These are phyloP conservation scores for Aplodontia rufa DNA, from an alignment of 2,113 vertebrate genomes.

Conservation along the genomic window DNA sequence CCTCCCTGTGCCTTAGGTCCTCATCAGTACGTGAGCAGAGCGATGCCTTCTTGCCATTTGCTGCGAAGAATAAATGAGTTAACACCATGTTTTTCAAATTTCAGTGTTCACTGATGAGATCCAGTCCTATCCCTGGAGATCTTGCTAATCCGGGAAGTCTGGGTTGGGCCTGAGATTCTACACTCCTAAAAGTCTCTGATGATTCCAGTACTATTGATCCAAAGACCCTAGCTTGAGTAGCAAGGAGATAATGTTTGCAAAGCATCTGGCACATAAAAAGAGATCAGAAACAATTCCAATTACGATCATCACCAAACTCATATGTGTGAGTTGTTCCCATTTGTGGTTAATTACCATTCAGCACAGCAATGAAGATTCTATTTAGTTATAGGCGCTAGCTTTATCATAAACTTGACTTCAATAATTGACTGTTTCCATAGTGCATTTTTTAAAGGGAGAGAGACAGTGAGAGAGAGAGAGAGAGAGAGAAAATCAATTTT, in stretches of 20 bases:
- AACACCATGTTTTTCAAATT: background rate
- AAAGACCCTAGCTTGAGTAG: background rate
- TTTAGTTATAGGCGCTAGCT: background rate
- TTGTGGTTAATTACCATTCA: background rate
- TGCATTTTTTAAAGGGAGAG: no score
- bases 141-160: background rate
- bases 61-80: background rate
- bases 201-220: background rate
- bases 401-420: background rate
- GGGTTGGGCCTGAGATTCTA: background rate
- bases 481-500: no score
- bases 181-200: background rate
- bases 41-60: background rate
- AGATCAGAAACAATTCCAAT: background rate
- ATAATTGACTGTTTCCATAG: background rate
- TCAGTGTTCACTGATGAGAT: background rate
- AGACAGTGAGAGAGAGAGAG: no score
- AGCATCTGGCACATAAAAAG: background rate
- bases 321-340: background rate
- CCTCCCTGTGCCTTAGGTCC: background rate
- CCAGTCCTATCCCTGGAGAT: background rate
- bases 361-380: background rate
- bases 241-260: background rate
- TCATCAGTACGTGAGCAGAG: no score
- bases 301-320: background rate